These are phyloP conservation scores for Drosophila emarginata DNA, from an alignment of 2,888 invertebrate genomes.

Conservation along the genomic window DNA sequence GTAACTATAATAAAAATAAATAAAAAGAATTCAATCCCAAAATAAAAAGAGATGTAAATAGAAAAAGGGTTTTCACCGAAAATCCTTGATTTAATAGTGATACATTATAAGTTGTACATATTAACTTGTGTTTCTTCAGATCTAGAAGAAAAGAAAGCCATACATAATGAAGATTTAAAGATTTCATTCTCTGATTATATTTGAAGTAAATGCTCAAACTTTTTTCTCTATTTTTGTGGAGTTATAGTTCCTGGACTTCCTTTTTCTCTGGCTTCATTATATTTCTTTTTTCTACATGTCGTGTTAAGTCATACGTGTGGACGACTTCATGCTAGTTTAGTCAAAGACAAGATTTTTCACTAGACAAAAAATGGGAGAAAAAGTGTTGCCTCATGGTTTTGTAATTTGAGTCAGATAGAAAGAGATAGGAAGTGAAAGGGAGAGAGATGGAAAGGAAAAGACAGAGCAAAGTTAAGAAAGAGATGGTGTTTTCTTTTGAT, in stretches of 20 bases:
- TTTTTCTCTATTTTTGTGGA: background rate
- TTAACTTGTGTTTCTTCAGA: too few relatives aligned
- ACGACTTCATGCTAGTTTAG: constrained; percentile 67
- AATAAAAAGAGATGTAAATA: too few relatives aligned
- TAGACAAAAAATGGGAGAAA: background rate
- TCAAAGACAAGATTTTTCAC: constrained; percentile 67
- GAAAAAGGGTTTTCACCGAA: too few relatives aligned
- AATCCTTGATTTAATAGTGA: too few relatives aligned
- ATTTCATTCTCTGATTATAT: background rate
- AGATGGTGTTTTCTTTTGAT: background rate
- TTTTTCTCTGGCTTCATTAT: background rate
- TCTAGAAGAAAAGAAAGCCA: background rate
- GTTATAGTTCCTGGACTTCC: background rate
- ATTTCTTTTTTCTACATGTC: constrained; percentile 1
- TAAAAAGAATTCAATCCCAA: too few relatives aligned
- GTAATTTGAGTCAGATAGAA: background rate
- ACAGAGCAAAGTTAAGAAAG: background rate
- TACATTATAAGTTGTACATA: too few relatives aligned
- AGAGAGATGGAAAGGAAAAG: background rate
- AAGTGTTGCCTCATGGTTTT: constrained; percentile 6
- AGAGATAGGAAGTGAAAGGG: too few relatives aligned
- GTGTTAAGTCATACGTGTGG: constrained; percentile 72
- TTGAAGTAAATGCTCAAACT: background rate
- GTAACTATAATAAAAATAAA: too few relatives aligned
- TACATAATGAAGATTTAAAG: background rate